Conservation (phyloP, 2,113 vertebrate species). For the Glaucidium brasilianum region DNA sequence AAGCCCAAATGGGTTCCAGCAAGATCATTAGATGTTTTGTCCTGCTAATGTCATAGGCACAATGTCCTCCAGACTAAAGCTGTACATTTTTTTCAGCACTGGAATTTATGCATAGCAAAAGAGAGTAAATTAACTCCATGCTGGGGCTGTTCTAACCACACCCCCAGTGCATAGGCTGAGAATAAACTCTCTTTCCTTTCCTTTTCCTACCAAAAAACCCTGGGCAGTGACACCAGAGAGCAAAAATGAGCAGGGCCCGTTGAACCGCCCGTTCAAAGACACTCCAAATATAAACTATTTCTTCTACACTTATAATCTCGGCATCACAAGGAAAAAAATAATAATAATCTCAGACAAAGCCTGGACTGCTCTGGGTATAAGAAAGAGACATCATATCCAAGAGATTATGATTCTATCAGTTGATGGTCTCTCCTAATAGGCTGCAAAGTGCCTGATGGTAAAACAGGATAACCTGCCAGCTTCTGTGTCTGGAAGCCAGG, state of each 20-base stretch:
- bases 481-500: not conserved
- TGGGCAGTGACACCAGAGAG: not conserved
- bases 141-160: not conserved
- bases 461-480: not conserved
- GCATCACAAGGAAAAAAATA: not conserved
- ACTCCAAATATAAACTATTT: not conserved
- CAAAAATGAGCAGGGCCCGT: not conserved
- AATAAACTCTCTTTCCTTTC: not conserved
- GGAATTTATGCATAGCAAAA: not conserved
- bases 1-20: not conserved
- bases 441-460: not conserved
- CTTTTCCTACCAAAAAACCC: not conserved
- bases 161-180: not conserved
- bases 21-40: constrained; percentile 32
- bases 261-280: not conserved
- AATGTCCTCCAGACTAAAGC: not conserved
- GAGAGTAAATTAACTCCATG: not conserved
- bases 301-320: not conserved
- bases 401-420: not conserved
- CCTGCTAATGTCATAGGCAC: constrained; percentile 28
- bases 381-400: not conserved
- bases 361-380: not conserved
- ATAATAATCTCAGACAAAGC: not conserved
- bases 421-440: not conserved
- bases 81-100: not conserved